Percentiles rank a stretch among this genome's conserved stretches.
Conservation (phyloP, 1,140 invertebrate species). For the Helicorthomorpha holstii region DNA sequence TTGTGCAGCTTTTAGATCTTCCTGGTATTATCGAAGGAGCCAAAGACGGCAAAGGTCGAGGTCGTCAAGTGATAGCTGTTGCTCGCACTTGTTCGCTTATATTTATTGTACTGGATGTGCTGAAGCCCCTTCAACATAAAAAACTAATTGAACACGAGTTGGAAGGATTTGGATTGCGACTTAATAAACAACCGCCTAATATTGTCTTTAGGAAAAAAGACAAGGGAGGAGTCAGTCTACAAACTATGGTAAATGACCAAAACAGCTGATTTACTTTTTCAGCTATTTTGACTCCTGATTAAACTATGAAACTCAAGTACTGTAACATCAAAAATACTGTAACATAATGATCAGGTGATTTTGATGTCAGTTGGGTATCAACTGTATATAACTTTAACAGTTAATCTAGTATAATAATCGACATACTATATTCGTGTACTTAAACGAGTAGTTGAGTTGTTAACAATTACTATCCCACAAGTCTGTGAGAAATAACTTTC, state of each 20-base stretch:
- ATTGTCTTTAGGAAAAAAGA: constrained; percentile 94
- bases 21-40: constrained; percentile 99
- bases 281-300: not conserved
- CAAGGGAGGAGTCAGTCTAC: constrained; percentile 91
- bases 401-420: too few species aligned
- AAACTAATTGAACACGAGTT: constrained; percentile 92
- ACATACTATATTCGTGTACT: too few species aligned
- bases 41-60: constrained; percentile 97
- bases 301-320: not conserved
- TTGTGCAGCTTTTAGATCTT: constrained; percentile 71
- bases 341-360: not conserved
- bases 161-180: constrained; percentile 92
- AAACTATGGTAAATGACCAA: constrained; percentile 46
- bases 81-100: constrained; percentile 95
- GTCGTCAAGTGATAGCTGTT: constrained; percentile 98
- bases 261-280: not conserved
- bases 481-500: too few species aligned
- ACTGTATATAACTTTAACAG: too few species aligned
- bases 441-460: too few species aligned
- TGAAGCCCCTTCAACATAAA: constrained; percentile 95
- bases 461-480: too few species aligned
- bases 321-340: not conserved
- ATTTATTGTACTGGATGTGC: constrained; percentile 93
- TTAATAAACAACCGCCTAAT: constrained; percentile 95
- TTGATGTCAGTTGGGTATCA: too few species aligned